Conservation (phyloP, 2,113 vertebrate genomes). For the Zeus faber region DNA sequence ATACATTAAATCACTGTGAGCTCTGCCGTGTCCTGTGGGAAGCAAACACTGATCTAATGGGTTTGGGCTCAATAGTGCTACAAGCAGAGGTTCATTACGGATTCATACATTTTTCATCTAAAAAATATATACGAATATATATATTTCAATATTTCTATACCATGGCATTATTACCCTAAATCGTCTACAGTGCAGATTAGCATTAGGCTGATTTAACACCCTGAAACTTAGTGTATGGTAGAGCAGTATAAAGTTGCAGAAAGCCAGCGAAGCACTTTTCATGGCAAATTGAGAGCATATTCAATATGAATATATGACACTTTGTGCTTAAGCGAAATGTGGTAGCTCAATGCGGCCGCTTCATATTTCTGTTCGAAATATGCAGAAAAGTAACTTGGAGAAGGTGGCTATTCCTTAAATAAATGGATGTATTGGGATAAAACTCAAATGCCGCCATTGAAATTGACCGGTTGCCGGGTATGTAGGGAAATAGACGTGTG, state of each 20-base stretch:
- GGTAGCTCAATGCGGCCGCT: neutral
- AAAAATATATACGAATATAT: slow-evolving; percentile 19
- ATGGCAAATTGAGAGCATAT: no score
- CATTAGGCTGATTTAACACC: neutral
- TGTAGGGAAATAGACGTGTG: no score
- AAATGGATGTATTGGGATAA: no score
- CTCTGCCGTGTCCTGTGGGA: slow-evolving; percentile 21
- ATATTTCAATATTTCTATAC: slow-evolving; percentile 36
- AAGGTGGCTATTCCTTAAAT: no score
- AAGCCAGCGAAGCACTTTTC: slow-evolving; percentile 10
- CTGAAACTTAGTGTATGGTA: slow-evolving; percentile 11
- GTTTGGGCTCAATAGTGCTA: slow-evolving; percentile 14
- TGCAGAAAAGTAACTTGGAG: no score
- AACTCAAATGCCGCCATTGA: no score
- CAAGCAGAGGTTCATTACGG: slow-evolving; percentile 22
- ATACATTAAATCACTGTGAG: slow-evolving; percentile 27
- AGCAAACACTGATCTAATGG: slow-evolving; percentile 36
- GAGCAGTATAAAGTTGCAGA: no score
- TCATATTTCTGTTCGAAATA: no score
- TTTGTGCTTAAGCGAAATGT: slow-evolving; percentile 17
- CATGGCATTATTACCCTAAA: slow-evolving; percentile 11
- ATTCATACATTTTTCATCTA: slow-evolving; percentile 30
- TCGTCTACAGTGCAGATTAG: slow-evolving; percentile 28
- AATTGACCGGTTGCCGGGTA: no score
- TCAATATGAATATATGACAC: slow-evolving; percentile 15